phyloP scores from a whole-genome alignment of 2,113 vertebrate genomes.

The Theropithecus gelada region DNA sequence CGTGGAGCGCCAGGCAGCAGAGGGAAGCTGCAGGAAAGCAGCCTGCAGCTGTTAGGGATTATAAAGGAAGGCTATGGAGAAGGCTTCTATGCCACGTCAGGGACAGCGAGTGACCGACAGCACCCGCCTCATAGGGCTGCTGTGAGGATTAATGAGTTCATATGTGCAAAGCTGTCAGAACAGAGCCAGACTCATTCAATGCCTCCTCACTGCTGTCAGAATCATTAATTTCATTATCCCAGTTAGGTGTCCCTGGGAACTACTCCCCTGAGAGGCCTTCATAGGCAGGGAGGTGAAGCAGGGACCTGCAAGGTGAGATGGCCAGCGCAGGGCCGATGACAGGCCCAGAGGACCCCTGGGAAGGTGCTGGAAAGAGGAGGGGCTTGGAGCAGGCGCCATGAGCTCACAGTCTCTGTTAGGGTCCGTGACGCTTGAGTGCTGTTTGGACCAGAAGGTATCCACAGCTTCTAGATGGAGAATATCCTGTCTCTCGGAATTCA shows the following conservation, averaged over 20 bases:
- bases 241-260: neutral
- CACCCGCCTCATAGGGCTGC: neutral
- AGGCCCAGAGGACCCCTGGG: neutral
- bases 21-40: neutral
- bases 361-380: neutral
- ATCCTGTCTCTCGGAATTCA: neutral
- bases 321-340: neutral
- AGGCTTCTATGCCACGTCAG: neutral
- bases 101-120: accelerated
- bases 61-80: neutral
- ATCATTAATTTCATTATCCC: neutral
- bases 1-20: accelerated
- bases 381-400: neutral
- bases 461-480: neutral
- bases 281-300: neutral
- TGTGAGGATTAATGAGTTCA: neutral
- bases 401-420: neutral
- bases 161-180: neutral
- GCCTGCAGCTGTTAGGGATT: neutral
- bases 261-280: neutral
- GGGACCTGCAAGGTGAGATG: neutral
- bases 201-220: neutral
- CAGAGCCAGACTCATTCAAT: neutral
- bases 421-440: neutral
- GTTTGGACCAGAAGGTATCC: neutral